Evolutionary conservation across 2,113 vertebrate genomes (phyloP).

Genomic region (Gambusia holbrooki): DNA sequence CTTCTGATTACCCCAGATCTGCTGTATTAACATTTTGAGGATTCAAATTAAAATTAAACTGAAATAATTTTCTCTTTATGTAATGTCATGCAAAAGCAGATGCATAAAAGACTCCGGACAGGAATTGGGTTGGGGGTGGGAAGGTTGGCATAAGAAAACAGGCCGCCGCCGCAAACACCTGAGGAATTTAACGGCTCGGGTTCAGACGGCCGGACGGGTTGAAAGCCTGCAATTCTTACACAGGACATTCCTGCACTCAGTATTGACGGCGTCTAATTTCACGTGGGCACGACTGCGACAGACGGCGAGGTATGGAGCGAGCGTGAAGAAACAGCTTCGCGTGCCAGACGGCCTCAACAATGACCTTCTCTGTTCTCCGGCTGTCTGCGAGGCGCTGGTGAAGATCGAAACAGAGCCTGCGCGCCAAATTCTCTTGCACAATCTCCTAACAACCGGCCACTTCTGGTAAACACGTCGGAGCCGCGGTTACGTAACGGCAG

Average conservation of each 20-base stretch:
- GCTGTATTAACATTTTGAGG: background rate
- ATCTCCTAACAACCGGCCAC: slow-evolving; percentile 33
- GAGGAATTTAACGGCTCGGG: slow-evolving; percentile 9
- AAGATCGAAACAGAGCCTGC: slow-evolving; percentile 46
- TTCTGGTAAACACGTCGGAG: slow-evolving; percentile 57
- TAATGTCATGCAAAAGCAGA: background rate
- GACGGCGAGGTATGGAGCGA: slow-evolving; percentile 3
- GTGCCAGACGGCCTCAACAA: slow-evolving; percentile 49
- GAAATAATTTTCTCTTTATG: slow-evolving; percentile 8
- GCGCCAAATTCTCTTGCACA: slow-evolving; percentile 40
- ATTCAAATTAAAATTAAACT: background rate
- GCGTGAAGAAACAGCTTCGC: slow-evolving; percentile 11
- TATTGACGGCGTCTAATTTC: slow-evolving; percentile 35
- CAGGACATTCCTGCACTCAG: slow-evolving; percentile 18
- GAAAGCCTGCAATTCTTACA: background rate
- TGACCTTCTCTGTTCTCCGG: slow-evolving; percentile 49
- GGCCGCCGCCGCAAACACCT: slow-evolving; percentile 12
- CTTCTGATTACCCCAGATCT: too few relatives aligned
- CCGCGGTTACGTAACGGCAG: slow-evolving; percentile 48
- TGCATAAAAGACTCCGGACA: background rate
- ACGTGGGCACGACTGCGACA: slow-evolving; percentile 28
- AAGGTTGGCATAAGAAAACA: background rate
- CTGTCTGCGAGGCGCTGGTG: slow-evolving; percentile 12
- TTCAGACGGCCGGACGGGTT: slow-evolving; percentile 5
- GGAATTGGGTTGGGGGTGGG: background rate